Conservation (phyloP, 2,113 vertebrate genomes). For the human region GRCh38 chr11:30326501-30327000, state of each 20-base stretch:
- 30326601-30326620: not conserved
- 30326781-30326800: not conserved
- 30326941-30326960: slow-evolving; percentile 3
- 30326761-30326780: not conserved
- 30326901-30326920: not conserved
- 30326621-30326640: not conserved
- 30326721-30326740: not conserved
- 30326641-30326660: not conserved
- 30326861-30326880: not conserved
- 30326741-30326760: not conserved
- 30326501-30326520: not conserved
- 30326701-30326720: not conserved
- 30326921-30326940: not conserved
- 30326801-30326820: not conserved
- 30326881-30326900: not conserved
- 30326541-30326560: not conserved
- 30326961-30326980: not conserved
- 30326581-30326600: not conserved
- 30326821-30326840: not conserved
- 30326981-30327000: slow-evolving; percentile 3
- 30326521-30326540: not conserved
- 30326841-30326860: not conserved
- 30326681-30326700: not conserved
- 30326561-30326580: not conserved
- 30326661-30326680: not conserved